Evolutionary conservation across 2,797 vertebrate genomes (phyloP), one percentile per base, ranked within the genome.

Genomic region (Coregonus ussuriensis): DNA sequence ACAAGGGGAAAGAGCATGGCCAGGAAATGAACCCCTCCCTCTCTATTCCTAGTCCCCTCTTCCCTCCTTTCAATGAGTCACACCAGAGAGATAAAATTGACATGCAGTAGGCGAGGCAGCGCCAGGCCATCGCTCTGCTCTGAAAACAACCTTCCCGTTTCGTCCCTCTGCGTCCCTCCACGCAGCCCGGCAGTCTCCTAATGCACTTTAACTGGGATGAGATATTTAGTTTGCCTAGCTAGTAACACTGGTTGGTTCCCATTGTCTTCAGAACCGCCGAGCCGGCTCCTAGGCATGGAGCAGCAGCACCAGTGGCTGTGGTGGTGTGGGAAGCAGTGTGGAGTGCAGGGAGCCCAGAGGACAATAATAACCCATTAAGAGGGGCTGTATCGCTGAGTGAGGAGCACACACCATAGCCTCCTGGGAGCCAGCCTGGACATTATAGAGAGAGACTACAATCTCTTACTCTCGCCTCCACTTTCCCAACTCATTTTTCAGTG

Each of bases 401-500:
- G 52, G 70, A 71, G 70, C 29, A 35, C 29, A 76, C 74, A 76
- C 66, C 25, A 52, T 37, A 31, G 9, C 65, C 76, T 62, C 59
- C 25, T 18, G 37, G 71, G 85, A 88, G 59, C 75, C 72, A 71
- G 82, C 35, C 70, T 13, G 16, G 71, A 82, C 80, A 77, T 82
- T 82, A 78, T 74, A 80, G 77, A 37, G 0, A 80, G 68, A 87
- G 74, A 86, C 82, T 77, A 79, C 85, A 86, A 84, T 90, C 80
- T 86, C 72, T 71, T 80, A 80, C 83, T 80, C 81, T 86, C 77
- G 68, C 81, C 77, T 83, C 52, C 53, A 81, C 77, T 73, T 74
- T 78, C 81, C 79, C n/a, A 53, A 63, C 84, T 86, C 81, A 86
- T 88, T 85, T 88, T 76, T 87, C 81, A 86, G 53, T 76, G 79